Percentiles rank a stretch among this genome's conserved stretches.
These are phyloP conservation scores for Bruchidius siliquastri DNA, from an alignment of 2,888 invertebrate genomes.

Conservation along the genomic window DNA sequence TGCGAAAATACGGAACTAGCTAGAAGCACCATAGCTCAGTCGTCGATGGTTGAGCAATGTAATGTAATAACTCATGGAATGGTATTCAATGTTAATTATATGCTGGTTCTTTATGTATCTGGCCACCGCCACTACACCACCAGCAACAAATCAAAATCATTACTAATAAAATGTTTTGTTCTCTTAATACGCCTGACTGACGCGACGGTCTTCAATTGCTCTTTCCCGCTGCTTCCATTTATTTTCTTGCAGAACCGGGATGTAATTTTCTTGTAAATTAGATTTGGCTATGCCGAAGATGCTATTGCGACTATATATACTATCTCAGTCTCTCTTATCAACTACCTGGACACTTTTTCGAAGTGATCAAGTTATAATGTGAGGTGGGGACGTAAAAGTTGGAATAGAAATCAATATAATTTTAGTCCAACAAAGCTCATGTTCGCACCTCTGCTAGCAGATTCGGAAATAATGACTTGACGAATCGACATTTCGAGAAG, in stretches of 20 bases:
- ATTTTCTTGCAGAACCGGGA: background rate
- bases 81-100: background rate
- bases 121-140: background rate
- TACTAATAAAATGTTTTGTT: background rate
- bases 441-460: no score
- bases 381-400: no score
- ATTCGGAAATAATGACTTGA: no score
- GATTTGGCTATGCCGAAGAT: background rate
- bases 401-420: no score
- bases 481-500: no score
- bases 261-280: background rate
- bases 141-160: background rate
- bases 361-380: no score
- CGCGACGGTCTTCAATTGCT: background rate
- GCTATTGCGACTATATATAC: background rate
- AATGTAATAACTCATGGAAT: background rate
- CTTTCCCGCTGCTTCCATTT: background rate
- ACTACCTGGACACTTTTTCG: background rate
- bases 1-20: background rate
- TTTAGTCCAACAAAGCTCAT: no score
- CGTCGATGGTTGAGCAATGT: background rate
- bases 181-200: background rate
- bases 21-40: background rate
- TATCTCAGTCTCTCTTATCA: background rate
- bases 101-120: background rate